Conservation (phyloP, 2,888 invertebrate species). For the Pyrrhia umbra region DNA sequence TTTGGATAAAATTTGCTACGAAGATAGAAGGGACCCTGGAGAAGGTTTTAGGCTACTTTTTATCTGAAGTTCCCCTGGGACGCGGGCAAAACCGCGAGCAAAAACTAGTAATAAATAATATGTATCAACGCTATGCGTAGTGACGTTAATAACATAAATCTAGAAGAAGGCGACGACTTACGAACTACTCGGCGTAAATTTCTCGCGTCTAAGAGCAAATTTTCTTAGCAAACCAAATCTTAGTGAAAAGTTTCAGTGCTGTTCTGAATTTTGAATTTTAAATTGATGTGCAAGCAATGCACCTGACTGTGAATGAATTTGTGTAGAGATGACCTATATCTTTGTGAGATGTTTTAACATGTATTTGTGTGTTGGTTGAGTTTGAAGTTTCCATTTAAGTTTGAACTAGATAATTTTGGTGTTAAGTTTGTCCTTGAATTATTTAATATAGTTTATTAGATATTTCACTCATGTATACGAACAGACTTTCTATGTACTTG, state of each 20-base stretch:
- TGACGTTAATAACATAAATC: conserved; percentile 56
- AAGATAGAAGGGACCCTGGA: no score
- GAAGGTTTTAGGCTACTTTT: no score
- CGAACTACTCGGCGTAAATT: conserved; percentile 28
- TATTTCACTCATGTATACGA: no score
- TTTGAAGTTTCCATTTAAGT: no score
- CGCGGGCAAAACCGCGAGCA: no score
- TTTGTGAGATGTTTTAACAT: neutral
- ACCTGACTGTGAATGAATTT: neutral
- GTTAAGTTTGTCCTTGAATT: no score
- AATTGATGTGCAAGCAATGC: neutral
- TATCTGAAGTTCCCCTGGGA: no score
- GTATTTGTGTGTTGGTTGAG: neutral
- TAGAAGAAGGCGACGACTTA: conserved; percentile 35
- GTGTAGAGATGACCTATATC: neutral
- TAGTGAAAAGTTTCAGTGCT: neutral
- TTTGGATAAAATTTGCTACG: no score
- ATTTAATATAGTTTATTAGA: no score
- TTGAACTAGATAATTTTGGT: no score
- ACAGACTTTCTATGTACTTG: no score
- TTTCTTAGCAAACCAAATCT: neutral
- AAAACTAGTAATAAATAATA: conserved; percentile 58
- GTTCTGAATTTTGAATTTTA: neutral
- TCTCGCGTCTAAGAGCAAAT: conserved; percentile 3
- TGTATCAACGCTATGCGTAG: conserved; percentile 43